Evolutionary conservation across 2,888 invertebrate species (phyloP), one percentile per base, ranked within the genome.

Genomic region (Phortica magna): DNA sequence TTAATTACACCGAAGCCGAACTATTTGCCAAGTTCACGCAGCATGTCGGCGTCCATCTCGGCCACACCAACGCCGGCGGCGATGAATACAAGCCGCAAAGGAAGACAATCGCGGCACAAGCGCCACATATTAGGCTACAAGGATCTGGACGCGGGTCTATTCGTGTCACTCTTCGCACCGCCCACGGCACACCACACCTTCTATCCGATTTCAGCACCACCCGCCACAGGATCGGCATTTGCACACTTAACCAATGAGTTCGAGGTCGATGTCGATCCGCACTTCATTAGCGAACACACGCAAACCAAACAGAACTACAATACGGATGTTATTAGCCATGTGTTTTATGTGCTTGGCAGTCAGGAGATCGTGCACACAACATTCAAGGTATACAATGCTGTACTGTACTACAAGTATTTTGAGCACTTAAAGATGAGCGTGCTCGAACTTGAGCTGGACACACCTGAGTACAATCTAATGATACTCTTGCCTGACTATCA

Each of bases 401-500:
- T 96, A 59, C 92, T 97, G 77, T 96, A 96, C 73, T 96, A 95
- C 90, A 95, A 94, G 53, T 96, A 95, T 89, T 93, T 96, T 43
- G 94, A 95, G 2, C 94, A 94, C 82, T 91, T 97, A 81, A 94
- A 95, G 84, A 94, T 96, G 10, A 93, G 95, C 65, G 95, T 95
- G 1, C 92, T 97, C 73, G 95, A 96, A 80, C 93, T 97, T 87
- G 96, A 97, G 12, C 91, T 97, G 74, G 96, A 97, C 89, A 96
- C 96, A 82, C 94, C 95, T 0, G 94, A 95, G 76, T 97, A 97
- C 89, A 96, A 95, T 88, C 93, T 97, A 61, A 92, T 97, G 74
- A 94, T 97, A 67, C 90, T 97, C 73, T 92, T 96, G 80, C 96
- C 97, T 1, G 93, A 94, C 75, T 93, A 94, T 73, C 93, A 94